Percentiles rank a stretch among this genome's conserved stretches.
Conservation (phyloP, 2,888 invertebrate genomes). For the Athalia rosae region DNA sequence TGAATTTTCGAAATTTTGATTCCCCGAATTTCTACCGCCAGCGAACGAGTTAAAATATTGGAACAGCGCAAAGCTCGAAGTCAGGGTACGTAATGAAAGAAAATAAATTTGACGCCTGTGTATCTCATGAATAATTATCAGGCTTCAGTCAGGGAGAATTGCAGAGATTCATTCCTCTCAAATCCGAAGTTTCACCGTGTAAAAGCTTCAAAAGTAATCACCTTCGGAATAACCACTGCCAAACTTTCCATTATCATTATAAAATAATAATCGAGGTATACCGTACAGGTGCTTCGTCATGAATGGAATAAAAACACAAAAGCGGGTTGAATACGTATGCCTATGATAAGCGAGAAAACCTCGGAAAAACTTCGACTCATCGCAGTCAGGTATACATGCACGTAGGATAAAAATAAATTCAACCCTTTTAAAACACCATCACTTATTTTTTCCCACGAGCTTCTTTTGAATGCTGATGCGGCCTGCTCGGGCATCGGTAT, state of each 20-base stretch:
- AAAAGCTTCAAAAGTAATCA: conserved; percentile 18
- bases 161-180: conserved; percentile 28
- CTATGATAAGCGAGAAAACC: too few relatives aligned
- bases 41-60: background rate
- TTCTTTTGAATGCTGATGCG: too few relatives aligned
- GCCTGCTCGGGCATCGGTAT: too few relatives aligned
- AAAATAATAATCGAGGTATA: background rate
- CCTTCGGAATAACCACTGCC: conserved; percentile 13
- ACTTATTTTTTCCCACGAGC: too few relatives aligned
- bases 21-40: background rate
- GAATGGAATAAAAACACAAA: background rate
- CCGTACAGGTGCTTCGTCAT: background rate
- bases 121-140: conserved; percentile 40
- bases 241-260: conserved; percentile 35
- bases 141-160: conserved; percentile 11
- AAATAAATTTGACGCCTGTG: conserved; percentile 23
- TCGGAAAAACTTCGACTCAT: too few relatives aligned
- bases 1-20: conserved; percentile 2
- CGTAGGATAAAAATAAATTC: too few relatives aligned
- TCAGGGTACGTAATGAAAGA: conserved; percentile 28
- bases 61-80: conserved; percentile 5
- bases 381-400: too few relatives aligned
- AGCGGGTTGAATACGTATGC: background rate
- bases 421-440: too few relatives aligned
- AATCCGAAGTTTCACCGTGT: conserved; percentile 1